Evolutionary conservation across 2,113 vertebrate genomes (phyloP), one percentile per base, ranked within the genome.

Genomic region (Apistogramma diplotaenia): DNA sequence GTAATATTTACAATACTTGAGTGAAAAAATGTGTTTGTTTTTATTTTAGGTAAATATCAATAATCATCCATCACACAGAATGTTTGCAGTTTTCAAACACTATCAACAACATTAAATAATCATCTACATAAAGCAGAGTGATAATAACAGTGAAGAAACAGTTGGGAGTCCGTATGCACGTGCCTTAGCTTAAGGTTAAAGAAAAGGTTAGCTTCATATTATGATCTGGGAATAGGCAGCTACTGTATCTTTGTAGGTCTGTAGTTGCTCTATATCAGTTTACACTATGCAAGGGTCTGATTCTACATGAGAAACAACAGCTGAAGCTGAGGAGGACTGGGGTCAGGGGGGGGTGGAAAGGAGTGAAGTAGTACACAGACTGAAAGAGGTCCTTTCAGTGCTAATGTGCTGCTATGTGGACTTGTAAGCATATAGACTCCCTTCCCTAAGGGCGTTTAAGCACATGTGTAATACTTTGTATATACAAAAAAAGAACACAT

Each of bases 241-340:
- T 43, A 10, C 6, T 43, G 25, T 65, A 43, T 33, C 31, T 33
- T 33, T 33, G 31, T 33, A 33, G 8, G 31, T 8, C 8, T 8
- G 31, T 33, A 43, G 40, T 8, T 2, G 40, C 46, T 51, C 46
- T 51, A 79, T 16, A 23, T 60, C 54, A 72, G 61, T 29, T 12
- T 49, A 18, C 6, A 33, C 58, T 75, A 53, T 74, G 59, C 74
- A 25, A 79, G 46, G 8, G 53, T 67, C 61, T 25, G 60, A 71
- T 46, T 87, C 72, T 21, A 51, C 85, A 87, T 85, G 90, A 93
- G 90, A 90, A 87, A 89, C 90, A 90, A 91, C 93, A 94, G 91
- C 93, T 93, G 93, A 79, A 85, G 61, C 82, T 2, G 35, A 33
- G 19, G 58, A 84, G 79, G 81, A 56, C 19, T 12, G 25, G 51